A percentile compares a stretch with the other conserved stretches of the same genome.
phyloP scores from a whole-genome alignment of 92 coral and sea anemone genomes.

The Meandrina meandrites region DNA sequence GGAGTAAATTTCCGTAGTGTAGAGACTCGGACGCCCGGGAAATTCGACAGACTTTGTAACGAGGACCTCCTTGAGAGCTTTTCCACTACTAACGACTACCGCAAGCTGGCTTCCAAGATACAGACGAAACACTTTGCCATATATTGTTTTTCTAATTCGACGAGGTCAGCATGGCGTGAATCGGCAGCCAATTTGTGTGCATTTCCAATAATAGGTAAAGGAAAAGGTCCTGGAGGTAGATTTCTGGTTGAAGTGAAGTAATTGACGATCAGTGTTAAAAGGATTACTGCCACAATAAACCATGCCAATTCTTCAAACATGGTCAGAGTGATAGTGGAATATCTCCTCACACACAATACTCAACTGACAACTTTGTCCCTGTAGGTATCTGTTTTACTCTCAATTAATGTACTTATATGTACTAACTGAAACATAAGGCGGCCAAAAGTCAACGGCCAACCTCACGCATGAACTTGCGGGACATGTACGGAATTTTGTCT shows the following conservation, averaged over 20 bases:
- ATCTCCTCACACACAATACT: too few relatives aligned
- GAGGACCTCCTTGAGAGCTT: slow-evolving; percentile 57
- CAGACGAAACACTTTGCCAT: slow-evolving; percentile 69
- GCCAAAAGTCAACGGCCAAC: too few relatives aligned
- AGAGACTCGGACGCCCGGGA: slow-evolving; percentile 70
- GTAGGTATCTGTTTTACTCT: too few relatives aligned
- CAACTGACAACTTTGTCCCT: too few relatives aligned
- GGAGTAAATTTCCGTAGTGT: slow-evolving; percentile 50
- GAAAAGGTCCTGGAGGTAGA: slow-evolving; percentile 65
- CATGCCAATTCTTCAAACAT: slow-evolving; percentile 2
- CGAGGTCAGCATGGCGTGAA: slow-evolving; percentile 56
- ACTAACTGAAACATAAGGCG: too few relatives aligned
- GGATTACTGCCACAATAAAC: neutral
- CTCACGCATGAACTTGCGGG: too few relatives aligned
- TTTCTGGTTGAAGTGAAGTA: neutral
- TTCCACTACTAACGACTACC: slow-evolving; percentile 64
- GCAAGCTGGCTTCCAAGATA: slow-evolving; percentile 73
- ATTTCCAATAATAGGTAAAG: slow-evolving; percentile 64
- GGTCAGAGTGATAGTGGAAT: neutral
- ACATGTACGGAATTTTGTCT: too few relatives aligned
- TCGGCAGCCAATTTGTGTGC: slow-evolving; percentile 40
- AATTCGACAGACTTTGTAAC: slow-evolving; percentile 59
- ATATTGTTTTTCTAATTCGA: slow-evolving; percentile 58
- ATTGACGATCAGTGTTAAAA: neutral
- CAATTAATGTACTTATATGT: too few relatives aligned